Percentiles rank a stretch among this genome's conserved stretches.
These are phyloP conservation scores for Dione juno DNA, from an alignment of 2,888 invertebrate species.

Conservation along the genomic window DNA sequence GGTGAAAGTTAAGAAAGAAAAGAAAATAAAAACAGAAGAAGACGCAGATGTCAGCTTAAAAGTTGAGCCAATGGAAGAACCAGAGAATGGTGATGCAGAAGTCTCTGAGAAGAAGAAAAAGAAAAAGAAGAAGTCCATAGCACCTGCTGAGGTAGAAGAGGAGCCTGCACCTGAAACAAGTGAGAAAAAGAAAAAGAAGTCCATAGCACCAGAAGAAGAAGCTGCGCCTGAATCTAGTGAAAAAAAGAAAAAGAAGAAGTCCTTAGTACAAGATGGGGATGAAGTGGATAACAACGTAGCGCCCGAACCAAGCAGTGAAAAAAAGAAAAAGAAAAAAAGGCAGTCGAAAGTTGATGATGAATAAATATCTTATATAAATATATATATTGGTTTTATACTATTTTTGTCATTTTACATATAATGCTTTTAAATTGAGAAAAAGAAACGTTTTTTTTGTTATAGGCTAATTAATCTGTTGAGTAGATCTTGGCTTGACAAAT, in stretches of 20 bases:
- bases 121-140: conserved; percentile 43
- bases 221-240: conserved; percentile 6
- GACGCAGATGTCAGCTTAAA: conserved; percentile 28
- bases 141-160: conserved; percentile 9
- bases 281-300: neutral
- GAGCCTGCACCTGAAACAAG: conserved; percentile 4
- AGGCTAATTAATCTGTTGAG: neutral
- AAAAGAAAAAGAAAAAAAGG: conserved; percentile 74
- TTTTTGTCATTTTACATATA: neutral
- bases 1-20: conserved; percentile 70
- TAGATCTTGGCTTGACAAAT: neutral
- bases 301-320: conserved; percentile 63
- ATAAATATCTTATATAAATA: conserved; percentile 42
- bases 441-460: too few relatives aligned
- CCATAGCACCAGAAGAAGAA: conserved; percentile 12
- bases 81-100: conserved; percentile 50
- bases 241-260: conserved; percentile 49
- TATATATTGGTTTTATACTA: neutral
- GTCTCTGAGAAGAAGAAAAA: conserved; percentile 46
- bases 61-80: conserved; percentile 67
- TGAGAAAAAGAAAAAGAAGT: conserved; percentile 49
- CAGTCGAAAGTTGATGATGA: conserved; percentile 66
- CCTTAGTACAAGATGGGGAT: conserved; percentile 50
- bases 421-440: neutral
- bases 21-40: conserved; percentile 47